Evolutionary conservation across 1,140 invertebrate species (phyloP), one percentile per base, ranked within the genome.

Genomic region (Sesamia nonagrioides): DNA sequence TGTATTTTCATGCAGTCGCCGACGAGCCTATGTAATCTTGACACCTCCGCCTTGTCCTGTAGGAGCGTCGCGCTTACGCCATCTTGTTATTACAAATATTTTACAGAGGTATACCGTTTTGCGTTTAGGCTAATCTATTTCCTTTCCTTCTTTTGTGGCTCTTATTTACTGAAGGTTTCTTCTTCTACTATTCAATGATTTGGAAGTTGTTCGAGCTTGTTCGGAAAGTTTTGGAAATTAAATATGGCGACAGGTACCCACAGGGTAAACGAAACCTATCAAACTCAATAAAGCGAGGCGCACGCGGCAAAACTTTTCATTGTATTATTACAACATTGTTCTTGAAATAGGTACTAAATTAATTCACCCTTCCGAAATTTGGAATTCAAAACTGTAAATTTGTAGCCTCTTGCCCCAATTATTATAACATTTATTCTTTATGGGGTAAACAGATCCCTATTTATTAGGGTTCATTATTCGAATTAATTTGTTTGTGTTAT

Each of bases 401-500:
- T 91, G 88, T 90, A 91, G 82, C 86, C 86, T 91, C 88, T 87
- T 92, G 88, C 80, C 83, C 88, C 90, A 92, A 93, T 94, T 94
- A 93, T 94, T 93, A 92, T 89, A 92, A 90, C 91, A 90, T 93
- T 93, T 92, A 93, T 94, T 93, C 92, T 94, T 93, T 93, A 91
- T 88, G 91, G 86, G 88, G 88, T 93, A 92, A 93, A 93, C 89
- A 92, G 90, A 91, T 88, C 90, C 89, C 86, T 92, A 92, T 94
- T 94, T 93, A 93, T 93, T 92, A 92, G 88, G 93, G 93, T 93
- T 92, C 87, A 94, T 94, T 94, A 92, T 93, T 87, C 72, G 92
- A 93, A 94, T 93, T 93, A 94, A 94, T 94, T 94, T 94, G 93
- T 94, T 94, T 94, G 89, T 93, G 90, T 93, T 93, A 93, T 92